These are phyloP conservation scores for Wasmannia auropunctata DNA, from an alignment of 1,140 invertebrate genomes.

Conservation along the genomic window DNA sequence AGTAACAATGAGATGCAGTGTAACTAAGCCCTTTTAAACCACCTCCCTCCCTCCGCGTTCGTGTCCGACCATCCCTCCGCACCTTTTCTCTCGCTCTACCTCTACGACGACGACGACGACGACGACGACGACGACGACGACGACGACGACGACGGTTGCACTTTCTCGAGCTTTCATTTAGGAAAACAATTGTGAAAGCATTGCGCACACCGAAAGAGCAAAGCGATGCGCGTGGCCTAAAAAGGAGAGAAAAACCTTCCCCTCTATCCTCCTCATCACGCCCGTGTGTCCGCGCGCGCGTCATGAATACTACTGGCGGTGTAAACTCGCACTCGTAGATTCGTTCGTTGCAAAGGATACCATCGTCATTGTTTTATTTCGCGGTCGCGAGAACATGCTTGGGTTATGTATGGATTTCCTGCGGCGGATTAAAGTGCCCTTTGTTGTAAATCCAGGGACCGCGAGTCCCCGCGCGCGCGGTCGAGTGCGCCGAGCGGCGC, in stretches of 20 bases:
- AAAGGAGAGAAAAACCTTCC: constrained; percentile 13
- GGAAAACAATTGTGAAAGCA: constrained; percentile 72
- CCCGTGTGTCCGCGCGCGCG: neutral
- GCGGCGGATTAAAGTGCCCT: constrained; percentile 53
- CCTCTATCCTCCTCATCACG: neutral
- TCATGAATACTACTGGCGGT: constrained; percentile 32
- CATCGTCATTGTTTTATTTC: constrained; percentile 55
- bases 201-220: constrained; percentile 50
- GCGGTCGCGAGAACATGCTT: constrained; percentile 34
- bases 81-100: constrained; percentile 1
- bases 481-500: neutral
- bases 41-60: neutral
- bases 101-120: constrained; percentile 23
- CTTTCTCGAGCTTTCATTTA: constrained; percentile 71
- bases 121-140: constrained; percentile 18
- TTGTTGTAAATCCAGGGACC: constrained; percentile 32
- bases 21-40: constrained; percentile 65
- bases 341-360: constrained; percentile 55
- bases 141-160: constrained; percentile 18
- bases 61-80: constrained; percentile 29
- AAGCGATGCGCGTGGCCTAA: constrained; percentile 33
- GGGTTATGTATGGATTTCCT: constrained; percentile 52
- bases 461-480: neutral
- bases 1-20: constrained; percentile 70
- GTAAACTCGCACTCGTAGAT: constrained; percentile 57